Base-by-base conservation (phyloP, 2,888 invertebrate genomes). In the Clepsis dumicolana region DNA sequence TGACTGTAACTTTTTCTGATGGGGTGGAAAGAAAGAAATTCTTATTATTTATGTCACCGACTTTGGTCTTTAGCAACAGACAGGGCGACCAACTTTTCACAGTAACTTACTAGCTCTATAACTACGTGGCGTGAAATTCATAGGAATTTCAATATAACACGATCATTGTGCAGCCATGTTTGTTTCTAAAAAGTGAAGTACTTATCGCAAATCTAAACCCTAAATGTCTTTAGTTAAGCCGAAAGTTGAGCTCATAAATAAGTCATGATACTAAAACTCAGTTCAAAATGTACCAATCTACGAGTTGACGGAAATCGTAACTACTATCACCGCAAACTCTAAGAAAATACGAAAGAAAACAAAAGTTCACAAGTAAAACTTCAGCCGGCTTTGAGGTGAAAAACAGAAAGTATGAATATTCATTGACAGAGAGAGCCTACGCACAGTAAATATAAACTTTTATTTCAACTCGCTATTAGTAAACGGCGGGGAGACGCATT, bases 361-460 rank as follows among this genome's bases (percentile, higher is more conserved):
- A 83, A 85, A 90, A 85, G 82, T 86, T 81, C 78, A 75, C 79
- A 79, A 80, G 82, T 84, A 85, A 88, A 89, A 88, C 83, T 89
- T 87, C 70, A 75, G 76, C 76, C 78, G 78, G 80, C 86, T 86
- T 87, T 84, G 86, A 90, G 88, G 88, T 89, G 85, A 89, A 89
- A 86, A 88, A 84, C 83, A 81, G 80, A 85, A 83, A 83, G 83
- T 89, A 93, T 93, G 91, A 93, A 92, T 91, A 92, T 91, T 92
- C 89, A 93, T 92, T 87, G 78, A 75, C 76, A 78, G 83, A 81
- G 82, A 83, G 84, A 83, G 82, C 80, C 84, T 83, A 90, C 89
- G 90, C 89, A 90, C 90, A 85, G 88, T 89, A 91, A 92, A 91
- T 90, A 92, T 87, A 91, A 92, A 92, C 90, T 93, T 92, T 91